Evolutionary conservation across 2,888 invertebrate species (phyloP), one percentile per base, ranked within the genome.

Genomic region (Cosmia pyralina): DNA sequence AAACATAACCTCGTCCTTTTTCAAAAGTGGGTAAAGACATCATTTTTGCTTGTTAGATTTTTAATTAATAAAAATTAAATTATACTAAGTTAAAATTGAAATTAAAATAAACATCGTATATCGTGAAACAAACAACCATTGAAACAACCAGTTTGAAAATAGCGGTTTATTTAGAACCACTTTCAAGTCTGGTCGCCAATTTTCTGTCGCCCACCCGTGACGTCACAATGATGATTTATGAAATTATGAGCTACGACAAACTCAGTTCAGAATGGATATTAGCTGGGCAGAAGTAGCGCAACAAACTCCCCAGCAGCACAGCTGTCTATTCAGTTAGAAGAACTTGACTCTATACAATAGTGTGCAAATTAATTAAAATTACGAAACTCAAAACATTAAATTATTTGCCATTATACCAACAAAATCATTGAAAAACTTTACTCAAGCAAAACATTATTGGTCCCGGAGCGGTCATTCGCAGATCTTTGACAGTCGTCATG

Each of bases 161-260:
- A 72, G 28, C 66, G 22, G 67, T 72, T 74, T 85, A 86, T 86
- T 84, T 86, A 68, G 55, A 79, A 72, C 53, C 72, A 22, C 81
- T 83, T 83, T 83, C 63, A 84, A 79, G 72, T 75, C 70, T 71
- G 52, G 69, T 68, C 75, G 69, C 75, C 66, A 71, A 81, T 85
- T 83, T 86, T 82, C 53, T 74, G 60, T 76, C 60, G 72, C n/a
- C n/a, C n/a, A n/a, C 50, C 71, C 73, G 76, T 85, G 85, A 87
- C 87, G 83, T 83, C 67, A 85, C 85, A 83, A 86, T 79, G 76
- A 85, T 86, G 83, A 85, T 85, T n/a, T n/a, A n/a, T n/a, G n/a
- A n/a, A n/a, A n/a, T 86, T 85, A 85, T 69, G 77, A 68, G 50
- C 44, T 59, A 34, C 19, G 69, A 69, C 77, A 73, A n/a, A 72